Evolutionary conservation across 2,797 vertebrate genomes (phyloP).

Genomic region (Chloroceryle amazona): DNA sequence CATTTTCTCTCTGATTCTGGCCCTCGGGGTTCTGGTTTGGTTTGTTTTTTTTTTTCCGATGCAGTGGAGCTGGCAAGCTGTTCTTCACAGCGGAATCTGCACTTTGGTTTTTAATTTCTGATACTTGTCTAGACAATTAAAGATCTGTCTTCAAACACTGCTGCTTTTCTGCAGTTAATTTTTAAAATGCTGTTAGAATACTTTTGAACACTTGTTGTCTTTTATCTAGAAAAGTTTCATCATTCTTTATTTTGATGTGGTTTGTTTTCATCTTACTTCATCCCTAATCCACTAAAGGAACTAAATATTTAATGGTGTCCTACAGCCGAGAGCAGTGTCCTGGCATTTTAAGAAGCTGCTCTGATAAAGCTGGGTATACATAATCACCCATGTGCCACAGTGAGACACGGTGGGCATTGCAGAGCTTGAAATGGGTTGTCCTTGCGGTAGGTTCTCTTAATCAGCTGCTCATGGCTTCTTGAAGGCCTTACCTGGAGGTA

Average conservation of each 20-base stretch:
- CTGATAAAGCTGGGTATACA: not conserved
- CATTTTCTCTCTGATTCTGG: not conserved
- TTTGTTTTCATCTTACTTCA: not conserved
- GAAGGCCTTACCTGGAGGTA: not conserved
- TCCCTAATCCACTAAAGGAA: not conserved
- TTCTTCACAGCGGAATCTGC: not conserved
- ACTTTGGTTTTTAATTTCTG: not conserved
- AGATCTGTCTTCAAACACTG: not conserved
- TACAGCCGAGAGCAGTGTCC: not conserved
- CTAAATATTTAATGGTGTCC: not conserved
- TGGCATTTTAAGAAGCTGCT: not conserved
- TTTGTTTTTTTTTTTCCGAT: not conserved
- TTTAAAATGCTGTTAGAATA: not conserved
- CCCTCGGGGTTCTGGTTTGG: rapidly evolving
- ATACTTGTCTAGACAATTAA: not conserved
- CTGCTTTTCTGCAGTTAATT: not conserved
- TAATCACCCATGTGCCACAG: rapidly evolving
- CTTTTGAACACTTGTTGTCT: not conserved
- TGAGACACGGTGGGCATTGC: rapidly evolving
- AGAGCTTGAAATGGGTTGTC: rapidly evolving
- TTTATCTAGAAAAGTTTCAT: not conserved
- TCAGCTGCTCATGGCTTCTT: rapidly evolving
- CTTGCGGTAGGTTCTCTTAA: not conserved
- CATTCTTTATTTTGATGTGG: not conserved
- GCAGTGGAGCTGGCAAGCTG: not conserved